Evolutionary conservation across 2,797 vertebrate genomes (phyloP), one percentile per base, ranked within the genome.

Genomic region (Brachyalestes nurse): DNA sequence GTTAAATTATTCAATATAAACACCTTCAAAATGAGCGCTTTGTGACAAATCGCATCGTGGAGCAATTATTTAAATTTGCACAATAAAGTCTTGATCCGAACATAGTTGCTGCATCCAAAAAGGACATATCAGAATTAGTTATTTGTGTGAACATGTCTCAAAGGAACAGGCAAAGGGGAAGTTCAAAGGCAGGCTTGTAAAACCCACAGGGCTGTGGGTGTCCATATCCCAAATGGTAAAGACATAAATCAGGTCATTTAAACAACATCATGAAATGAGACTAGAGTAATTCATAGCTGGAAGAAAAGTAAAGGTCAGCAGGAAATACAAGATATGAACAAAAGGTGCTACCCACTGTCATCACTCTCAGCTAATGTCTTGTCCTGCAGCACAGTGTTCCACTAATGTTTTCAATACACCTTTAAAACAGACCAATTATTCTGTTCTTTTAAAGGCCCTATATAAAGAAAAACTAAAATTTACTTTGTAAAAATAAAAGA

Each of bases 221-320:
- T 73, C 49, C 53, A 17, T 69, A 64, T 66, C 60, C 72, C 75
- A 69, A 64, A 55, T 71, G 75, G 23, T 57, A 23, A 70, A 57
- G 70, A 78, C 71, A 84, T 84, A 81, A 73, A 84, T 81, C 75
- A 84, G 55, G 76, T 62, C 83, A 78, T 72, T 84, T 81, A 81
- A 78, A 84, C 70, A 72, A 61, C 28, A 73, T 58, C 55, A 62
- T 77, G 77, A 80, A 72, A 28, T 65, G 62, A 77, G 70, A 71
- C 47, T 45, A 70, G 2, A 75, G 75, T 82, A 16, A 86, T 75
- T 77, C 67, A 71, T 49, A 62, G 65, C 40, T n/a, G 34, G 21
- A 21, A 47, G 55, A 53, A 65, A 72, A 69, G 80, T 40, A 60
- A 80, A 86, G 72, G 51, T 49, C 23, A 83, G 66, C 25, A 42